Evolutionary conservation across 2,113 vertebrate species (phyloP), one percentile per base, ranked within the genome.

Genomic region (Corythornis cristatus): DNA sequence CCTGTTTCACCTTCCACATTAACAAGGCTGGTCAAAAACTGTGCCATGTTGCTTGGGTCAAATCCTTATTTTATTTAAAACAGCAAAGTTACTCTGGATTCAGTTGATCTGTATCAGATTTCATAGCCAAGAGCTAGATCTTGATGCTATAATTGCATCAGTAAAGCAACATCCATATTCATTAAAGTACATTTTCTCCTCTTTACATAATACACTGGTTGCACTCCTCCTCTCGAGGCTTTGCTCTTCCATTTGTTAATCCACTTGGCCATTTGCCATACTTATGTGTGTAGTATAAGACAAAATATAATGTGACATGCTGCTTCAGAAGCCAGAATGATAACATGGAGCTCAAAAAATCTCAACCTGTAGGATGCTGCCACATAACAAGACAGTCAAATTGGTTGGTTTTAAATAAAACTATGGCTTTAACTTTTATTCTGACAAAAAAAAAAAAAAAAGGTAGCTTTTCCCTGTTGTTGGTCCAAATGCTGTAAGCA

Each of bases 321-420:
- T 53, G 43, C 42, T 72, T 81, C 72, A 50, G 57, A 37, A 82
- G 51, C 31, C 70, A 48, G 77, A 82, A 85, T 37, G 42, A 10
- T 72, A 77, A 86, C 26, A 58, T 1, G 28, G 56, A 86, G 28
- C 50, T 58, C 13, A 60, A 61, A 50, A 83, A 81, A 74, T n/a
- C 31, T 33, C 3, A 3, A 33, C 68, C 86, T 70, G 66, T 18
- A 72, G 37, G 50, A 72, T 50, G 58, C 64, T 53, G 17, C 88
- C 96, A 62, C 31, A 74, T 57, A 95, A 72, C 22, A 81, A 80
- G 46, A 83, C 14, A 33, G 25, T 77, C 67, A 57, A 51, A 15
- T 96, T 93, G 67, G 73, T 42, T 90, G 75, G 73, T 96, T 95
- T 85, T 22, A 57, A 97, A 88, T 96, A 89, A 97, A 96, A 95